Evolutionary conservation across 2,113 vertebrate species (phyloP), one percentile per base, ranked within the genome.

Genomic region (Heloderma charlesbogerti): DNA sequence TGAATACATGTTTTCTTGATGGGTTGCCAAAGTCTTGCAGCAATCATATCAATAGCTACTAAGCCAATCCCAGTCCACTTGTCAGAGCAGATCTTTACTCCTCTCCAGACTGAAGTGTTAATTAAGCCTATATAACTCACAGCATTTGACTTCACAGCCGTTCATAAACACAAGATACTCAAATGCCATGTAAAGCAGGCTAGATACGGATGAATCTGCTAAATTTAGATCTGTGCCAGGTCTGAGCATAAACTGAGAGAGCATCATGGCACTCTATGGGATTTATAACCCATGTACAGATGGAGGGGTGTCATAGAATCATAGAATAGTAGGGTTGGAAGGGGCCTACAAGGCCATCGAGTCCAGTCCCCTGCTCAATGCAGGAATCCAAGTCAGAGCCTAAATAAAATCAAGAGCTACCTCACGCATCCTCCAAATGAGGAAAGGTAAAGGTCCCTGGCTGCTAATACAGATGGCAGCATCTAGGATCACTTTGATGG

Each of bases 11-110:
- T 82, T 9, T 69, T 86, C 72, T 79, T 91, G 90, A 63, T 72
- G 34, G 1, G 0, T 1, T 89, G 80, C n/a, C 86, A 43, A 87
- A 3, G 4, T 66, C 43, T 16, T 89, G 0, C 15, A 0, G 4
- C 22, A 63, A 20, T 66, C 0, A 2, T 0, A 2, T 1, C 82
- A 85, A 15, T 13, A 0, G 13, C 13, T 78, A 66, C 37, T 10
- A 12, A 34, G 37, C 37, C 87, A 63, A 67, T 5, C 48, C 12
- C 77, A 72, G 45, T 54, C 45, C 79, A 54, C 15, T 54, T 77
- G 67, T n/a, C 83, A 84, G 83, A 37, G 72, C 12, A n/a, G 0
- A 29, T 84, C 84, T 72, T 16, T 60, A 40, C 3, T 0, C 57
- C 0, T 0, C 79, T 91, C 60, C 43, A 54, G 72, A 78, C 45